A percentile compares a stretch with the other conserved stretches of the same genome.
These are phyloP conservation scores for Zelleria hepariella DNA, from an alignment of 2,888 invertebrate genomes.

Conservation along the genomic window DNA sequence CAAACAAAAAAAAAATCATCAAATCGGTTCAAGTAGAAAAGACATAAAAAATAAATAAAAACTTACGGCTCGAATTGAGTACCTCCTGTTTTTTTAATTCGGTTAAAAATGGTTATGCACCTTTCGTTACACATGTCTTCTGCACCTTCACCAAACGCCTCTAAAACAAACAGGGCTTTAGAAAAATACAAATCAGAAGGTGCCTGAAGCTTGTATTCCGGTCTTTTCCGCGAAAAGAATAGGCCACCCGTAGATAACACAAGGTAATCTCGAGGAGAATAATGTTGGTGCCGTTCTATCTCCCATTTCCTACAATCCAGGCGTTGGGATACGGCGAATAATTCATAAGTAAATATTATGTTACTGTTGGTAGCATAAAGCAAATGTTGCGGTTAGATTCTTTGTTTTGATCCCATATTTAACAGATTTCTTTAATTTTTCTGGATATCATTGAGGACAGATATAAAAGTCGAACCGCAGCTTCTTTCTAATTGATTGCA, in stretches of 20 bases:
- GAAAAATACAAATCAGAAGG: background rate
- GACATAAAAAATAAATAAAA: too few species aligned
- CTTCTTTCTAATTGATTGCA: too few species aligned
- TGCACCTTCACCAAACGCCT: background rate
- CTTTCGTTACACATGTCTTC: background rate
- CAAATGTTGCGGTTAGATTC: background rate
- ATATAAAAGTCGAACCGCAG: too few species aligned
- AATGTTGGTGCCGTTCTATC: slow-evolving; percentile 64
- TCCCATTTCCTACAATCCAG: slow-evolving; percentile 38
- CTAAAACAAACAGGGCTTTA: background rate
- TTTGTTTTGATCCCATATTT: background rate
- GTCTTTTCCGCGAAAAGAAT: background rate
- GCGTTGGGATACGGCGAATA: background rate
- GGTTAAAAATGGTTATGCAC: background rate
- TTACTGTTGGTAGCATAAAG: too few species aligned
- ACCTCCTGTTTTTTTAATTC: background rate
- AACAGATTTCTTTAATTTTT: background rate
- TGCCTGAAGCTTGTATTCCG: background rate
- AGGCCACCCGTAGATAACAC: slow-evolving; percentile 22
- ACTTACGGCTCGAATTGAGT: too few species aligned
- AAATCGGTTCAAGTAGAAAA: too few species aligned
- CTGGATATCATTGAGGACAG: too few species aligned
- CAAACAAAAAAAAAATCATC: too few species aligned
- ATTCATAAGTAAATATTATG: background rate
- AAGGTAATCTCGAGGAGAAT: slow-evolving; percentile 57